These are phyloP conservation scores for Lacanobia oleracea DNA, from an alignment of 2,888 invertebrate genomes.

Conservation along the genomic window DNA sequence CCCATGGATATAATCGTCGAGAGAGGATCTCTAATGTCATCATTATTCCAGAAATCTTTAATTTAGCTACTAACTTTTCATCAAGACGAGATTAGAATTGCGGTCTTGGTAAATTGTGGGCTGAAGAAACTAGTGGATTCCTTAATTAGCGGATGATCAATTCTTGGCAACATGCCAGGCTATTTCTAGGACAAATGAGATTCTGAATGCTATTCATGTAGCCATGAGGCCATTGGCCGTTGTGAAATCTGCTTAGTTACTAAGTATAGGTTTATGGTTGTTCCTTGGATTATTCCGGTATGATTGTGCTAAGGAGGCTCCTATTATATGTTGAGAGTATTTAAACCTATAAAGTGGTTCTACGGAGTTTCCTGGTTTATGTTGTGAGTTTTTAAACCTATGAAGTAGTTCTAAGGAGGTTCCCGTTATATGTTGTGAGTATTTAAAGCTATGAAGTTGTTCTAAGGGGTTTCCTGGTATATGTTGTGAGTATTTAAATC, in stretches of 20 bases:
- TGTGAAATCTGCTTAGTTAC: constrained; percentile 8
- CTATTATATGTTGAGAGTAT: background rate
- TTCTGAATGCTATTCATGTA: constrained; percentile 5
- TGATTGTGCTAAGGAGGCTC: background rate
- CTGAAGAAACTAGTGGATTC: background rate
- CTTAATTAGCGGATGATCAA: constrained; percentile 17
- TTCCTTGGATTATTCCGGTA: background rate
- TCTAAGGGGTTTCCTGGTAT: too few species aligned
- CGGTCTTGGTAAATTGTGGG: background rate
- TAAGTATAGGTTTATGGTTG: background rate
- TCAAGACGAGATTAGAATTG: background rate
- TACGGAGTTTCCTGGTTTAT: too few species aligned
- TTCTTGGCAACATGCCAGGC: constrained; percentile 29
- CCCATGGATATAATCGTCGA: background rate
- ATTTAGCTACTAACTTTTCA: background rate
- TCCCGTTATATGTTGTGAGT: too few species aligned
- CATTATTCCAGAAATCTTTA: background rate
- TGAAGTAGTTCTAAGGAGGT: too few species aligned
- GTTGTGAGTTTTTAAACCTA: too few species aligned
- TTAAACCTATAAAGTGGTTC: too few species aligned
- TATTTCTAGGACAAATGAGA: constrained; percentile 12
- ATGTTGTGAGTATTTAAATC: too few species aligned
- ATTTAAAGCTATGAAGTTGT: too few species aligned
- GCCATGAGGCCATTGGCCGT: constrained; percentile 8
- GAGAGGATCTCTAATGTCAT: too few species aligned